Conservation (phyloP, 1,140 invertebrate genomes). For the Saccostrea glomerata region DNA sequence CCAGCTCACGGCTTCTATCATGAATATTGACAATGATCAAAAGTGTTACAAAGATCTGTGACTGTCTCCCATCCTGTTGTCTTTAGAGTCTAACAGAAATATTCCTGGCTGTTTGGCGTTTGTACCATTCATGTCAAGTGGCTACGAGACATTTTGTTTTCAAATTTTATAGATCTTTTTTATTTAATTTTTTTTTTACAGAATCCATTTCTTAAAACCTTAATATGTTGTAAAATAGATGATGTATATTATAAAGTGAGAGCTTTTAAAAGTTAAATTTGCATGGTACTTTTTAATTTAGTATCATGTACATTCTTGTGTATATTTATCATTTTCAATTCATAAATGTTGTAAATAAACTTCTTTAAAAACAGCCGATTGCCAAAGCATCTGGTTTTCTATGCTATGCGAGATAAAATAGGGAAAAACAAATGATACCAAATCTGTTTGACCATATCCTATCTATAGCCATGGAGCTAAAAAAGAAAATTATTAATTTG, state of each 20-base stretch:
- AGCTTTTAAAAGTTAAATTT: neutral
- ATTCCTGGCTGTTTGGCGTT: neutral
- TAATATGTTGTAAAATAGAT: too few relatives aligned
- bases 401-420: too few relatives aligned
- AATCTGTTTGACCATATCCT: too few relatives aligned
- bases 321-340: neutral
- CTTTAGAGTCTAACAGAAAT: neutral
- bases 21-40: conserved; percentile 57
- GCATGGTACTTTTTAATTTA: conserved; percentile 9
- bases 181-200: too few relatives aligned
- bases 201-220: neutral
- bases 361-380: too few relatives aligned
- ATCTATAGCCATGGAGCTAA: too few relatives aligned
- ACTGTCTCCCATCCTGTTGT: neutral
- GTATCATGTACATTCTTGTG: neutral
- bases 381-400: too few relatives aligned
- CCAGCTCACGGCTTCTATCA: conserved; percentile 71
- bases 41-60: neutral
- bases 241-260: neutral
- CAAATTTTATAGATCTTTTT: neutral
- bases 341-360: conserved; percentile 8
- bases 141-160: neutral
- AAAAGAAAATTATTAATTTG: too few relatives aligned
- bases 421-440: too few relatives aligned
- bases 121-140: neutral